These are phyloP conservation scores for Malurus melanocephalus DNA, from an alignment of 2,113 vertebrate species.

Conservation along the genomic window DNA sequence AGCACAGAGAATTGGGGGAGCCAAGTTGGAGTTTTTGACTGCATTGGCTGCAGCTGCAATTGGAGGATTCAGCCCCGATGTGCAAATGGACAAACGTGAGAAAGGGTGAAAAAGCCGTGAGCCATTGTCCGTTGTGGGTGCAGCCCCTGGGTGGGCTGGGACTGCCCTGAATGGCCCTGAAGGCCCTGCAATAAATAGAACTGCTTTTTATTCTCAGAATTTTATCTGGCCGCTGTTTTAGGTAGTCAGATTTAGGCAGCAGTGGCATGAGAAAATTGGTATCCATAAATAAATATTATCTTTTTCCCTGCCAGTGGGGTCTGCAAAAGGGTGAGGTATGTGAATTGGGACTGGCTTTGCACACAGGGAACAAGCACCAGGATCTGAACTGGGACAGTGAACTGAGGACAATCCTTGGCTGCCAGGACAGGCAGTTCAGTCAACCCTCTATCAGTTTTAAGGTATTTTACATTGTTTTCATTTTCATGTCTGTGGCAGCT, in stretches of 20 bases:
- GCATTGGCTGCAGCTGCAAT: too few species aligned
- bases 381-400: rapidly evolving
- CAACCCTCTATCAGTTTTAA: neutral
- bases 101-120: too few species aligned
- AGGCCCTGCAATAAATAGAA: too few species aligned
- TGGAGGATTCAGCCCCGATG: too few species aligned
- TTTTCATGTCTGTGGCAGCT: neutral
- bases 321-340: neutral
- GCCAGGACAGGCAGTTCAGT: neutral
- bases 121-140: too few species aligned
- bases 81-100: too few species aligned
- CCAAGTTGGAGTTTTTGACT: too few species aligned
- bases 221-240: too few species aligned
- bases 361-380: neutral
- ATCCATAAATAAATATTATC: neutral
- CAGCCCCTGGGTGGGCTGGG: too few species aligned
- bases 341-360: neutral
- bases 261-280: neutral
- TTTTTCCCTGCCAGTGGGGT: neutral
- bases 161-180: too few species aligned
- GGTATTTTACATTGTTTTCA: neutral
- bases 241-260: too few species aligned
- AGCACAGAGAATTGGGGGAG: neutral
- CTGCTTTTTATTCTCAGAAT: too few species aligned
- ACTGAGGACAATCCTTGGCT: rapidly evolving